Evolutionary conservation across 2,888 invertebrate species (phyloP).

Genomic region (Drosophila neotestacea): DNA sequence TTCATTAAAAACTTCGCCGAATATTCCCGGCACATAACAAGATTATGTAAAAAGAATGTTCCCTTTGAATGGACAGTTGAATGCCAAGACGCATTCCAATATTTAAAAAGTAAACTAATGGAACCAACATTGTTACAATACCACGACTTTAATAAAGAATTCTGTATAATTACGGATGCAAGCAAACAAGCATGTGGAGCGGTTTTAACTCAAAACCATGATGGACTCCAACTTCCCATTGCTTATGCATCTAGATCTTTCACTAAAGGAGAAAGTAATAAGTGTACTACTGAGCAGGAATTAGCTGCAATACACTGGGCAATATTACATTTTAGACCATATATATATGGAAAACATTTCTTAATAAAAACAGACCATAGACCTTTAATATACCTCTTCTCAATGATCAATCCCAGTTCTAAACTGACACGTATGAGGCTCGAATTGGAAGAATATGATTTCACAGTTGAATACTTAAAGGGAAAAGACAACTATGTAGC

Average conservation of each 20-base stretch:
- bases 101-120: conserved; percentile 3
- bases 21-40: conserved; percentile 15
- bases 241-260: conserved; percentile 11
- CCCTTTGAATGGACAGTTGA: conserved; percentile 8
- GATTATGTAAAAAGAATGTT: conserved; percentile 18
- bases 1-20: conserved; percentile 15
- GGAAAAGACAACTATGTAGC: conserved; percentile 17
- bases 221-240: conserved; percentile 15
- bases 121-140: conserved; percentile 7
- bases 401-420: too few relatives aligned
- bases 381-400: too few relatives aligned
- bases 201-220: conserved; percentile 12
- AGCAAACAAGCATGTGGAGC: not conserved
- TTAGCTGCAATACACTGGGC: conserved; percentile 13
- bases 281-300: conserved; percentile 1
- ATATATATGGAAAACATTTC: conserved; percentile 5
- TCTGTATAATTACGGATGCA: conserved; percentile 20
- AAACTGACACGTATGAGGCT: too few relatives aligned
- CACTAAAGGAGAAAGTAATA: conserved; percentile 5
- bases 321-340: conserved; percentile 9
- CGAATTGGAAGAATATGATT: too few relatives aligned
- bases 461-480: too few relatives aligned
- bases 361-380: not conserved
- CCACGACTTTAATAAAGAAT: conserved; percentile 18
- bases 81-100: not conserved